Percentiles rank a stretch among this genome's conserved stretches.
These are phyloP conservation scores for Xanthorhoe spadicearia DNA, from an alignment of 2,888 invertebrate genomes.

Conservation along the genomic window DNA sequence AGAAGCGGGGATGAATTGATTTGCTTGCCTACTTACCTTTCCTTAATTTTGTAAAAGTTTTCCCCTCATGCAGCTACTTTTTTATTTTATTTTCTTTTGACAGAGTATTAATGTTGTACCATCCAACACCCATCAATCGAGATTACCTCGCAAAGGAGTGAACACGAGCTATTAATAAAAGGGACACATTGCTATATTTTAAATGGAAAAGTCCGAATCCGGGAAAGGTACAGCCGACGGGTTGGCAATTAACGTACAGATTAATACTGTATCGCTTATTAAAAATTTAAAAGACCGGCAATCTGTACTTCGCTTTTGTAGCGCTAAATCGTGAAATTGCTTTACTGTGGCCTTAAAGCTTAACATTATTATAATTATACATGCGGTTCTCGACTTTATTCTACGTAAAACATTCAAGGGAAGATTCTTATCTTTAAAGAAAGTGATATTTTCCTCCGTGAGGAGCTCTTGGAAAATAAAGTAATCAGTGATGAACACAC, in stretches of 20 bases:
- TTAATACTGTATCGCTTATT: slow-evolving; percentile 68
- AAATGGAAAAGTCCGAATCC: slow-evolving; percentile 52
- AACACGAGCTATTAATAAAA: slow-evolving; percentile 61
- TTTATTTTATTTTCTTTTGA: neutral
- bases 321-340: neutral
- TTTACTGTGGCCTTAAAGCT: neutral
- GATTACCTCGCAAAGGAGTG: slow-evolving; percentile 57
- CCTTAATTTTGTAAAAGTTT: too few relatives aligned
- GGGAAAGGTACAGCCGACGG: slow-evolving; percentile 28
- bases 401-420: neutral
- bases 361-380: neutral
- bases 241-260: slow-evolving; percentile 61
- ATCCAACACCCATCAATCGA: slow-evolving; percentile 57
- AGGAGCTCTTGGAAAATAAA: too few relatives aligned
- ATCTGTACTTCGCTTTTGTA: neutral
- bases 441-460: too few relatives aligned
- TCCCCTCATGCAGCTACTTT: too few relatives aligned
- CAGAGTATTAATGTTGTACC: slow-evolving; percentile 60
- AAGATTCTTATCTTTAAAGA: too few relatives aligned
- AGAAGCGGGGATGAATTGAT: too few relatives aligned
- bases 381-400: neutral
- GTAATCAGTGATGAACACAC: too few relatives aligned
- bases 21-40: too few relatives aligned
- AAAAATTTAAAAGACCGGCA: slow-evolving; percentile 40
- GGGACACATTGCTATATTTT: slow-evolving; percentile 60